Conservation (phyloP, 2,113 vertebrate species). For the Motacilla tschutschensis region DNA sequence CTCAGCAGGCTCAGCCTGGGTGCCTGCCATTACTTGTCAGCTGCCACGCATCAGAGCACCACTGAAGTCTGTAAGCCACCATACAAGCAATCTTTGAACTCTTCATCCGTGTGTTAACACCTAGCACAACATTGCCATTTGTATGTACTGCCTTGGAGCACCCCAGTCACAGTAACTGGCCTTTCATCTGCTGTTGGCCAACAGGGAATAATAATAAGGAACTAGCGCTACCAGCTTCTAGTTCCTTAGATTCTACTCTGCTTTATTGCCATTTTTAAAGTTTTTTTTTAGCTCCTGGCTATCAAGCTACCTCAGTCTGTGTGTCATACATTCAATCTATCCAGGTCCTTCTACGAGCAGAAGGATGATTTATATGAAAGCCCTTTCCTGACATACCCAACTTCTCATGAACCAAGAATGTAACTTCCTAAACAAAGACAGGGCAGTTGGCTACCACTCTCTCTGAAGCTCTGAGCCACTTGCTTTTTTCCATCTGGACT, state of each 20-base stretch:
- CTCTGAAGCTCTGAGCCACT: neutral
- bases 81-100: neutral
- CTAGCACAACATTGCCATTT: neutral
- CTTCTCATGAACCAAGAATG: conserved; percentile 16
- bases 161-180: neutral
- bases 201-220: neutral
- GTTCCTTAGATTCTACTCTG: neutral
- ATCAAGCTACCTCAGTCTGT: neutral
- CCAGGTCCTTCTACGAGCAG: neutral
- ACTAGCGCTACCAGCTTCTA: neutral
- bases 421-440: neutral
- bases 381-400: conserved; percentile 18
- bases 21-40: neutral
- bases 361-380: conserved; percentile 35
- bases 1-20: neutral
- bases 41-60: neutral
- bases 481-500: neutral
- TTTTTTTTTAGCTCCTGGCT: neutral
- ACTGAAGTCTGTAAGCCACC: neutral
- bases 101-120: neutral
- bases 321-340: neutral
- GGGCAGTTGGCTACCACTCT: neutral
- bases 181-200: neutral
- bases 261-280: neutral
- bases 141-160: neutral